phyloP scores from a whole-genome alignment of 2,888 invertebrate genomes.

The Phengaris arion region DNA sequence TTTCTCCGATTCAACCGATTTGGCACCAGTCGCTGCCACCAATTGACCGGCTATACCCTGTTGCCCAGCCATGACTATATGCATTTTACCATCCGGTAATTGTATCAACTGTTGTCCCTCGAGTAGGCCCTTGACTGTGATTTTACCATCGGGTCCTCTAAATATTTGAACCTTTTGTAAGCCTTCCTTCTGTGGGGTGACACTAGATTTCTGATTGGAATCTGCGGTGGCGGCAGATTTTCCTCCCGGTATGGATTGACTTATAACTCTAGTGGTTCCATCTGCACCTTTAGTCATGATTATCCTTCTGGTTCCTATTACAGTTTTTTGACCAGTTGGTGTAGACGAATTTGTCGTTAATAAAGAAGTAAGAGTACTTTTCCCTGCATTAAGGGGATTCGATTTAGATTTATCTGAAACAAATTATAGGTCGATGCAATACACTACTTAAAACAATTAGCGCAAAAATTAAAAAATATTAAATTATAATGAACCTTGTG shows the following conservation, averaged over 20 bases:
- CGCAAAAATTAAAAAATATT: not conserved
- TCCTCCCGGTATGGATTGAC: constrained; percentile 76
- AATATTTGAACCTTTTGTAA: constrained; percentile 93
- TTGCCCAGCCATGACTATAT: constrained; percentile 86
- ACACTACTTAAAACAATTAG: not conserved
- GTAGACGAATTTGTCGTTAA: constrained; percentile 74
- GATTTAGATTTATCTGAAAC: constrained; percentile 64
- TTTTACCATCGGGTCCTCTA: constrained; percentile 92
- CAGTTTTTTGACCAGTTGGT: constrained; percentile 81
- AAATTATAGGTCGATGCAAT: not conserved
- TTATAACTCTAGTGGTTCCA: constrained; percentile 82
- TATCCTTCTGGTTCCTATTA: constrained; percentile 83
- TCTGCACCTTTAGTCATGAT: constrained; percentile 88
- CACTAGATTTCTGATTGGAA: constrained; percentile 49
- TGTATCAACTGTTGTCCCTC: constrained; percentile 96
- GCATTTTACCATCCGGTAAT: constrained; percentile 95
- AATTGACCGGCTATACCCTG: constrained; percentile 72
- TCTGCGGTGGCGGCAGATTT: constrained; percentile 66
- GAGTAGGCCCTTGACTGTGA: constrained; percentile 93
- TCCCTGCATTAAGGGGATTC: constrained; percentile 77
- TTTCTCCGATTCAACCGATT: constrained; percentile 45
- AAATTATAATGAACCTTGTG: constrained; percentile 70
- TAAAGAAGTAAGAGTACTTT: constrained; percentile 83
- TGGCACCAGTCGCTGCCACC: constrained; percentile 56
- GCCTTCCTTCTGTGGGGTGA: constrained; percentile 63